phyloP scores from a whole-genome alignment of 1,140 invertebrate genomes.

The Rhyacophila brunnea region DNA sequence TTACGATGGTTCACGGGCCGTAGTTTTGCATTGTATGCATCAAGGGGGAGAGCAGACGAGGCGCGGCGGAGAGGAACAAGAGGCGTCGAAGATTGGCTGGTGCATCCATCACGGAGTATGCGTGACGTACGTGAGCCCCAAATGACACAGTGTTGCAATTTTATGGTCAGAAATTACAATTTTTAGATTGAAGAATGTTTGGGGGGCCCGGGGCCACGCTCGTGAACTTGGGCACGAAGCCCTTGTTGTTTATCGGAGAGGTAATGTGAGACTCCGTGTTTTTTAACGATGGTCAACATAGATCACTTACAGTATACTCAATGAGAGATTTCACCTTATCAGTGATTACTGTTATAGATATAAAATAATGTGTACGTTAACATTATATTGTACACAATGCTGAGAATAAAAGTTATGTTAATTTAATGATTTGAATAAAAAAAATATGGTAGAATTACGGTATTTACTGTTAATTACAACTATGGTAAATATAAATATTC shows the following conservation, averaged over 20 bases:
- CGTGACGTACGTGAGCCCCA: constrained; percentile 18
- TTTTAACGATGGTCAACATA: neutral
- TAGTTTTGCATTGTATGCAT: too few relatives aligned
- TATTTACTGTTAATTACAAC: too few relatives aligned
- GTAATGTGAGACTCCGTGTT: neutral
- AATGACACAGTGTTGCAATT: constrained; percentile 35
- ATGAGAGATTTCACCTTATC: neutral
- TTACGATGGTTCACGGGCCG: too few relatives aligned
- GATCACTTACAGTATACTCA: neutral
- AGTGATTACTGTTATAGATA: too few relatives aligned
- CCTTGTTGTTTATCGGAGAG: neutral
- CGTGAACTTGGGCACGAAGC: neutral
- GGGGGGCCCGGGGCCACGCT: constrained; percentile 7
- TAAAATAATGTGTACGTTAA: too few relatives aligned
- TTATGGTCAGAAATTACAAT: constrained; percentile 32
- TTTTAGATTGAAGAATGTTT: constrained; percentile 25
- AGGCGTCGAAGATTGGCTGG: neutral
- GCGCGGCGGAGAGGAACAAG: neutral
- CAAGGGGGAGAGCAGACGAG: too few relatives aligned
- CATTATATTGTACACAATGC: too few relatives aligned
- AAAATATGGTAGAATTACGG: too few relatives aligned
- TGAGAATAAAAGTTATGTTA: too few relatives aligned
- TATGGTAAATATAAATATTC: too few relatives aligned
- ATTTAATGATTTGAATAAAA: too few relatives aligned
- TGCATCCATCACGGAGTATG: constrained; percentile 24